Percentiles rank a stretch among this genome's conserved stretches.
Evolutionary conservation across 2,797 vertebrate species (phyloP).

Genomic region (Poecilia gillii): DNA sequence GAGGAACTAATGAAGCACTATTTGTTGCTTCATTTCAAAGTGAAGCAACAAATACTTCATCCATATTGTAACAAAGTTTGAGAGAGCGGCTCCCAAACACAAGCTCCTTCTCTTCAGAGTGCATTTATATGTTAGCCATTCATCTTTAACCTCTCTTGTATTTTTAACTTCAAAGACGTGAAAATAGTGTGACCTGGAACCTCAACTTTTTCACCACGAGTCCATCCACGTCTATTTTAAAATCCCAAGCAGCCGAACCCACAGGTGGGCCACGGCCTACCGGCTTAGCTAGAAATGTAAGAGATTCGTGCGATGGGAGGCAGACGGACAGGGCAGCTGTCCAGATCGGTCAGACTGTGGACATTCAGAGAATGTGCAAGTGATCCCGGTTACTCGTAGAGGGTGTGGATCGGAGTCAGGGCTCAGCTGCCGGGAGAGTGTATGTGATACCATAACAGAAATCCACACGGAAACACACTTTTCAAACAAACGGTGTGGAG

Average conservation of each 20-base stretch:
- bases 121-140: not conserved
- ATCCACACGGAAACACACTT: conserved; percentile 26
- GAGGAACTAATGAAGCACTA: not conserved
- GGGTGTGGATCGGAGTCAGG: conserved; percentile 54
- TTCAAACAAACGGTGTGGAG: conserved; percentile 22
- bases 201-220: conserved; percentile 18
- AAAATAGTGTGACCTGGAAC: conserved; percentile 30
- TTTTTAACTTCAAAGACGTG: conserved; percentile 21
- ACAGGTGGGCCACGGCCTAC: conserved; percentile 72
- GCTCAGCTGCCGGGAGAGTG: conserved; percentile 57
- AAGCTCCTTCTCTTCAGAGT: not conserved
- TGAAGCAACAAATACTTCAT: not conserved
- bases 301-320: conserved; percentile 57
- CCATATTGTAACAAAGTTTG: not conserved
- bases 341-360: conserved; percentile 70
- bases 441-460: conserved; percentile 29
- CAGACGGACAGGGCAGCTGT: conserved; percentile 78
- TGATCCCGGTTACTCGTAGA: conserved; percentile 63
- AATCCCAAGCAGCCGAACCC: conserved; percentile 41
- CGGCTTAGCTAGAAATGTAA: conserved; percentile 70
- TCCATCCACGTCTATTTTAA: conserved; percentile 72
- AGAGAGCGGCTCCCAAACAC: not conserved
- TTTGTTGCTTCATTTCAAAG: not conserved
- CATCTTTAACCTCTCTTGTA: conserved; percentile 38
- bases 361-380: conserved; percentile 78